Evolutionary conservation across 2,797 vertebrate species (phyloP).

Genomic region (Arrhamphus sclerolepis): DNA sequence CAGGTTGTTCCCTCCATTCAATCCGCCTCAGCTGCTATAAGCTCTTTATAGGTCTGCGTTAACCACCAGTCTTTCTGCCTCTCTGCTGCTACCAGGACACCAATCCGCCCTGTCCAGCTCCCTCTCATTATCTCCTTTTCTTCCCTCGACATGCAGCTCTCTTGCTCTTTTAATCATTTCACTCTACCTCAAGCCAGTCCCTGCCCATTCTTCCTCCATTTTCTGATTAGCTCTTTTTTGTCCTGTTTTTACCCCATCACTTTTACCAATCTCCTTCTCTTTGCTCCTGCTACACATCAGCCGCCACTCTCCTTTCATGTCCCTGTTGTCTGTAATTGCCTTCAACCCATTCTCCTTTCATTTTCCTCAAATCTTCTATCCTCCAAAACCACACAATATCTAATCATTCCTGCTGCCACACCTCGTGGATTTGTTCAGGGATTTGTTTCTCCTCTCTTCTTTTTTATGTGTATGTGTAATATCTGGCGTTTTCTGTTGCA

Average conservation of each 20-base stretch:
- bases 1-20: constrained; percentile 74
- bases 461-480: not conserved
- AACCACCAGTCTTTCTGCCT: constrained; percentile 48
- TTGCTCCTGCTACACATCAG: constrained; percentile 31
- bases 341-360: constrained; percentile 66
- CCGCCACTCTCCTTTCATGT: constrained; percentile 40
- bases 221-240: constrained; percentile 39
- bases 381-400: constrained; percentile 50
- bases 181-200: constrained; percentile 32
- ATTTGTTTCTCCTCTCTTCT: constrained; percentile 7
- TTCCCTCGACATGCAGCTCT: constrained; percentile 36
- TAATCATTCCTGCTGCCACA: constrained; percentile 58
- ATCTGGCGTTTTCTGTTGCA: not conserved
- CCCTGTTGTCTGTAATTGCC: constrained; percentile 67
- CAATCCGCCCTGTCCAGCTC: constrained; percentile 37
- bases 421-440: constrained; percentile 44
- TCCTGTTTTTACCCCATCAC: not conserved
- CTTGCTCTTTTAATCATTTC: constrained; percentile 44
- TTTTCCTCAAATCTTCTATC: constrained; percentile 60
- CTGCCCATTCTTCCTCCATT: constrained; percentile 30
- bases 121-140: constrained; percentile 51
- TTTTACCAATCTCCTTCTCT: constrained; percentile 22
- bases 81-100: constrained; percentile 35
- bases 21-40: constrained; percentile 78
- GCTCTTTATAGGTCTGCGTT: constrained; percentile 73